phyloP scores from a whole-genome alignment of 2,113 vertebrate species.

The Dipodomys spectabilis region DNA sequence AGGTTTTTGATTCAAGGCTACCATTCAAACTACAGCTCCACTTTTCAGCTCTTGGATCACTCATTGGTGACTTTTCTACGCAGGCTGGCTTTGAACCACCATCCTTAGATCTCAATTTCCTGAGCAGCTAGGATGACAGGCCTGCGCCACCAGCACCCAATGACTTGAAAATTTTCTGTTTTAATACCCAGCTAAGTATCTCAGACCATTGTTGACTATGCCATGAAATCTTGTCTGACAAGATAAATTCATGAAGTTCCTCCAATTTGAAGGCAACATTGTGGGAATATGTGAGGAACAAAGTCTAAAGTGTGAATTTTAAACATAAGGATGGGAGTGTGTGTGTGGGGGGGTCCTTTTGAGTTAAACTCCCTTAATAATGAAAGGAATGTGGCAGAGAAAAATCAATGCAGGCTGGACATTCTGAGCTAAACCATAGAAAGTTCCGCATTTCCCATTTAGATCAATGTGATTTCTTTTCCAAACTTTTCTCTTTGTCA shows the following conservation, averaged over 20 bases:
- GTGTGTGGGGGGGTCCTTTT: neutral
- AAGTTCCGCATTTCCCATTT: neutral
- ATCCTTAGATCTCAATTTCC: too few relatives aligned
- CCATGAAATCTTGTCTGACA: constrained; percentile 25
- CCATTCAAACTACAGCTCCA: too few relatives aligned
- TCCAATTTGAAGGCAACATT: neutral
- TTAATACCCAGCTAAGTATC: neutral
- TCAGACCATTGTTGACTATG: neutral
- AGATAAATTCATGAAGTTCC: neutral
- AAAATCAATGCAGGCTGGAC: neutral
- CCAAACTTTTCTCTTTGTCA: constrained; percentile 1
- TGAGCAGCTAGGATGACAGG: too few relatives aligned
- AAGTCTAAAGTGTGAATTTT: constrained; percentile 12
- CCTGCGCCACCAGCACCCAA: too few relatives aligned
- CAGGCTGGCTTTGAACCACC: too few relatives aligned
- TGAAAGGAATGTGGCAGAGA: neutral
- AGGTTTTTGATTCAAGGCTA: too few relatives aligned
- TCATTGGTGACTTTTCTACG: too few relatives aligned
- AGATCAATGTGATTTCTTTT: constrained; percentile 28
- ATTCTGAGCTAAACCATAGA: constrained; percentile 2
- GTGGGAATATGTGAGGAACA: neutral
- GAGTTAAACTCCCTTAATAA: constrained; percentile 13
- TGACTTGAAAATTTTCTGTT: neutral
- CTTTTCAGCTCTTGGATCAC: too few relatives aligned
- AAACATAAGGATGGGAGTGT: neutral